Evolutionary conservation across 2,888 invertebrate species (phyloP).

Genomic region (Lithophane socia): DNA sequence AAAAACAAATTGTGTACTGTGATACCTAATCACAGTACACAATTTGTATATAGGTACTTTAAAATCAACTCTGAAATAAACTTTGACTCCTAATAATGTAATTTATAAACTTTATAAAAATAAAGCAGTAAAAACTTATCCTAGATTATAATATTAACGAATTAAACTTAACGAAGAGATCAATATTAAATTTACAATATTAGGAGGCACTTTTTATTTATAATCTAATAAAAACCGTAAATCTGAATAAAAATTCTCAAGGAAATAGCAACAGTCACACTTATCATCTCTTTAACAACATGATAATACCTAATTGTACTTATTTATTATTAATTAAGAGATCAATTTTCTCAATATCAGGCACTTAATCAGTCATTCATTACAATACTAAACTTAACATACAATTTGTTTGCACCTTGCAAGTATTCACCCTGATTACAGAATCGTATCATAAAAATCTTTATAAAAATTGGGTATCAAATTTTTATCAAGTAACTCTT

Average conservation of each 20-base stretch:
- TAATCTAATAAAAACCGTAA: conserved; percentile 16
- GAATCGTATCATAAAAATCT: conserved; percentile 30
- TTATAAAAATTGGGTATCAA: conserved; percentile 24
- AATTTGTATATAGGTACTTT: conserved; percentile 7
- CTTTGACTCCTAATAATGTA: conserved; percentile 21
- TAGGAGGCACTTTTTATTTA: conserved; percentile 2
- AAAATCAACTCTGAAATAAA: conserved; percentile 6
- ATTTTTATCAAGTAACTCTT: conserved; percentile 22
- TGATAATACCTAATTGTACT: conserved; percentile 13
- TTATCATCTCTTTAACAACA: conserved; percentile 16
- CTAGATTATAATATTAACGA: conserved; percentile 17
- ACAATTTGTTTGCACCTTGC: conserved; percentile 12
- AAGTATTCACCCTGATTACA: conserved; percentile 25
- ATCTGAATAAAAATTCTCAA: conserved; percentile 22
- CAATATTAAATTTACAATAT: conserved; percentile 21
- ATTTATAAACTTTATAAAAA: conserved; percentile 22
- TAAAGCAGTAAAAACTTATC: conserved; percentile 12
- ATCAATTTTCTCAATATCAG: conserved; percentile 15
- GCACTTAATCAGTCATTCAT: conserved; percentile 15
- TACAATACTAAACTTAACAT: conserved; percentile 5
- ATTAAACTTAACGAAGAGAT: conserved; percentile 26
- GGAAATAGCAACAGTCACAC: conserved; percentile 23
- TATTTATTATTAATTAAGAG: conserved; percentile 10
- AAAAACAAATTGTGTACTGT: too few species aligned
- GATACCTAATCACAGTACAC: conserved; percentile 11